Percentiles rank a stretch among this genome's conserved stretches.
phyloP scores from a whole-genome alignment of 2,113 vertebrate species.

The Rhinichthys klamathensis region DNA sequence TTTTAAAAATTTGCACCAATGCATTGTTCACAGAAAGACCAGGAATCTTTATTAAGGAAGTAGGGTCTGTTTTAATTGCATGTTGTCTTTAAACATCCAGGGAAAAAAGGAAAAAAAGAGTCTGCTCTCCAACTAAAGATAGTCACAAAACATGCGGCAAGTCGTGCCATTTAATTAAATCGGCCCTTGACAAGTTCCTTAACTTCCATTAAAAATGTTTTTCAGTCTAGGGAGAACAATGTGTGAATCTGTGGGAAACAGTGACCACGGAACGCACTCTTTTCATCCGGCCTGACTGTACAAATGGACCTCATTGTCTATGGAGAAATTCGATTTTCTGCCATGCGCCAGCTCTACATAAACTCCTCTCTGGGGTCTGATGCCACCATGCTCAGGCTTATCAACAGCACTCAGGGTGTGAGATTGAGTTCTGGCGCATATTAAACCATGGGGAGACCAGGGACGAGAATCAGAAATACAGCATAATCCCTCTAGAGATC shows the following conservation, averaged over 20 bases:
- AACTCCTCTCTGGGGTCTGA: slow-evolving; percentile 68
- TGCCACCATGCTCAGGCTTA: slow-evolving; percentile 70
- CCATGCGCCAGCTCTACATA: slow-evolving; percentile 64
- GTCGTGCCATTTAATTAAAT: slow-evolving; percentile 63
- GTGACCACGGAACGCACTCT: slow-evolving; percentile 66
- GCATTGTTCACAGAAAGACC: not conserved
- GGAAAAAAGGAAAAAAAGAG: not conserved
- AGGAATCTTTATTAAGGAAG: not conserved
- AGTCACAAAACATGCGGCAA: slow-evolving; percentile 32
- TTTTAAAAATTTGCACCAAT: not conserved
- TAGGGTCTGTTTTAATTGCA: not conserved
- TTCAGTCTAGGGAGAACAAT: slow-evolving; percentile 64
- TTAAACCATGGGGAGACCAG: slow-evolving; percentile 63
- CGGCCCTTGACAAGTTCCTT: slow-evolving; percentile 59
- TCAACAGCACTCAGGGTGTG: slow-evolving; percentile 76
- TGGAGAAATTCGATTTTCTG: slow-evolving; percentile 77
- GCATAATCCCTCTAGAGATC: slow-evolving; percentile 54
- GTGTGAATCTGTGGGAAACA: slow-evolving; percentile 61
- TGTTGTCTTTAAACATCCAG: not conserved
- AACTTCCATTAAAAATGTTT: slow-evolving; percentile 68
- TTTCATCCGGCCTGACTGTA: slow-evolving; percentile 75
- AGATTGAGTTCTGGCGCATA: slow-evolving; percentile 72
- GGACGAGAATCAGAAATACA: slow-evolving; percentile 54
- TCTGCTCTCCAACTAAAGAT: slow-evolving; percentile 26
- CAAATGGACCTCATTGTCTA: slow-evolving; percentile 81